phyloP scores from a whole-genome alignment of 2,113 vertebrate species.

The Tympanuchus pallidicinctus region DNA sequence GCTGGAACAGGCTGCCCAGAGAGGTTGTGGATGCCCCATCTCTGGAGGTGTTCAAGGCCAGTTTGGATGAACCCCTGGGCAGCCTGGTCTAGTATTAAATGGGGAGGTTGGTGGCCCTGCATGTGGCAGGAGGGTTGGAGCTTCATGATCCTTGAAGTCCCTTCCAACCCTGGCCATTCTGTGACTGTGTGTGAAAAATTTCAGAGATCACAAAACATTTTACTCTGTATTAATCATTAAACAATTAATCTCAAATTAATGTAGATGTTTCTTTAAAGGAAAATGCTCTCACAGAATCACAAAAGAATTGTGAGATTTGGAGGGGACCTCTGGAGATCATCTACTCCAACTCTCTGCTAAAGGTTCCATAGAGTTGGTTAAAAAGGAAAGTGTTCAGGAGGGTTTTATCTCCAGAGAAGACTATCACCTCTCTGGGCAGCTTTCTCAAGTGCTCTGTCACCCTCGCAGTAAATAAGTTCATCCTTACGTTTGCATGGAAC shows the following conservation, averaged over 20 bases:
- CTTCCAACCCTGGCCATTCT: too few species aligned
- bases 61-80: too few species aligned
- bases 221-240: slow-evolving; percentile 16
- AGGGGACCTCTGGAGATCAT: background rate
- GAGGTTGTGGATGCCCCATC: too few species aligned
- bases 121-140: too few species aligned
- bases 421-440: background rate
- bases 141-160: too few species aligned
- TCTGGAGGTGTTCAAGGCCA: too few species aligned
- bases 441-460: background rate
- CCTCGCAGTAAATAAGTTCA: background rate
- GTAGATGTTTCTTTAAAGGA: slow-evolving; percentile 58
- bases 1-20: too few species aligned
- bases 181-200: background rate
- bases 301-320: background rate
- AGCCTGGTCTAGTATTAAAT: too few species aligned
- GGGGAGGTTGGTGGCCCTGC: too few species aligned
- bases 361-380: background rate
- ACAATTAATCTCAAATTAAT: slow-evolving; percentile 42
- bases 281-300: background rate
- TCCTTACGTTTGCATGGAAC: background rate
- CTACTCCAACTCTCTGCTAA: background rate
- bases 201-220: slow-evolving; percentile 44
- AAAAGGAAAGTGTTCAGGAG: background rate
- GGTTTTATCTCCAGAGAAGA: background rate